phyloP scores from a whole-genome alignment of 2,797 vertebrate genomes.

The Eutrigla gurnardus region DNA sequence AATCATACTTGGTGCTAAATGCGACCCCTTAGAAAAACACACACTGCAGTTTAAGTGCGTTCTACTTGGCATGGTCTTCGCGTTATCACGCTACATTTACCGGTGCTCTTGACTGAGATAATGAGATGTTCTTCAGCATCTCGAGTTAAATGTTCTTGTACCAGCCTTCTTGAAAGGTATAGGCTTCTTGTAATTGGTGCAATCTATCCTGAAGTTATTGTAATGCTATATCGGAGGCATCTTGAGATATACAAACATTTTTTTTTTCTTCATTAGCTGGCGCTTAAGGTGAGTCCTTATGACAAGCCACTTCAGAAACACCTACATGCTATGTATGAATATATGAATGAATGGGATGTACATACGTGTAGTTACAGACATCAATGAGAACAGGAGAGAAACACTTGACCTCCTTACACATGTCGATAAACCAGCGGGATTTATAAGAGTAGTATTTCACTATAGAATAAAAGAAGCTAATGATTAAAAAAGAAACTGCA shows the following conservation, averaged over 20 bases:
- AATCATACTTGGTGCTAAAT: slow-evolving; percentile 61
- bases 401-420: too few species aligned
- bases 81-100: slow-evolving; percentile 28
- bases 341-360: not conserved
- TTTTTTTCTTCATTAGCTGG: slow-evolving; percentile 24
- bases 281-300: slow-evolving; percentile 12
- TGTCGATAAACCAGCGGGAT: not conserved
- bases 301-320: slow-evolving; percentile 20
- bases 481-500: not conserved
- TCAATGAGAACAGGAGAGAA: not conserved
- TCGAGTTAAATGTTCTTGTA: slow-evolving; percentile 11
- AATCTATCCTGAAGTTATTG: slow-evolving; percentile 25
- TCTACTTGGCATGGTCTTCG: slow-evolving; percentile 31
- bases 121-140: slow-evolving; percentile 26
- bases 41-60: slow-evolving; percentile 50
- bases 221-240: slow-evolving; percentile 23
- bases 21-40: slow-evolving; percentile 72
- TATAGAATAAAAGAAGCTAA: not conserved
- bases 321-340: not conserved
- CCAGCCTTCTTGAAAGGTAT: not conserved
- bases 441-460: not conserved
- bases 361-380: not conserved
- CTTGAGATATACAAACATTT: slow-evolving; percentile 16
- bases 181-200: slow-evolving; percentile 1
- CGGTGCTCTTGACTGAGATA: slow-evolving; percentile 29